Conservation (phyloP, 2,888 invertebrate species). For the Ischnus inquisitorius region DNA sequence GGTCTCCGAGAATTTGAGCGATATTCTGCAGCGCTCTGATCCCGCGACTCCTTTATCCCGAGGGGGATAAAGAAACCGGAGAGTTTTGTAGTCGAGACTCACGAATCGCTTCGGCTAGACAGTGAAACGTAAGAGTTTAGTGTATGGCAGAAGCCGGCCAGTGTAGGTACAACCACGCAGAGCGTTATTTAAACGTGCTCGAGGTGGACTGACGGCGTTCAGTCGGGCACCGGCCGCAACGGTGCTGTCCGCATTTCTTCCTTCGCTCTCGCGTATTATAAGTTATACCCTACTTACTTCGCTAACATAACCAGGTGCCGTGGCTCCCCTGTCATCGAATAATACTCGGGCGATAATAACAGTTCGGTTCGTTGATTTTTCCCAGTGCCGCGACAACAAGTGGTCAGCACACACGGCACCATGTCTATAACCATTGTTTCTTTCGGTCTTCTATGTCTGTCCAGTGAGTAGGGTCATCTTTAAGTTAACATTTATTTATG, state of each 20-base stretch:
- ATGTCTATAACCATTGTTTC: conserved; percentile 8
- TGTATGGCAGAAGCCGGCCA: conserved; percentile 44
- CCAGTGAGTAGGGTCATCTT: conserved; percentile 38
- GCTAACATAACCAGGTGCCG: not conserved
- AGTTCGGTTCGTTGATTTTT: conserved; percentile 12
- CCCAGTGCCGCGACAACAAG: conserved; percentile 13
- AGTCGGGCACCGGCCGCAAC: conserved; percentile 76
- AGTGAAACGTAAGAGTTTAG: conserved; percentile 51
- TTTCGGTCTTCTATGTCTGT: conserved; percentile 35
- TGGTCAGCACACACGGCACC: conserved; percentile 1
- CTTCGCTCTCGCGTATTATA: conserved; percentile 23
- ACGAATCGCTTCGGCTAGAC: conserved; percentile 49
- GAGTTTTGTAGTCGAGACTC: not conserved
- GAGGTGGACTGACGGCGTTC: conserved; percentile 74
- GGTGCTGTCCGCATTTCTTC: conserved; percentile 52
- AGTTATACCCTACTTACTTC: not conserved
- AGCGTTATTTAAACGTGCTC: conserved; percentile 79
- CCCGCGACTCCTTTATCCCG: not conserved
- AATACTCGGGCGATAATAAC: conserved; percentile 10
- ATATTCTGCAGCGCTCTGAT: not conserved
- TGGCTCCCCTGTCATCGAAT: conserved; percentile 5
- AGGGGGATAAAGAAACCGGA: conserved; percentile 9
- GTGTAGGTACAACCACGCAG: conserved; percentile 58
- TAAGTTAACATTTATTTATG: not conserved
- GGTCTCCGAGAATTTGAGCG: not conserved